phyloP scores from a whole-genome alignment of 2,113 vertebrate genomes.

The Carassius carassius region DNA sequence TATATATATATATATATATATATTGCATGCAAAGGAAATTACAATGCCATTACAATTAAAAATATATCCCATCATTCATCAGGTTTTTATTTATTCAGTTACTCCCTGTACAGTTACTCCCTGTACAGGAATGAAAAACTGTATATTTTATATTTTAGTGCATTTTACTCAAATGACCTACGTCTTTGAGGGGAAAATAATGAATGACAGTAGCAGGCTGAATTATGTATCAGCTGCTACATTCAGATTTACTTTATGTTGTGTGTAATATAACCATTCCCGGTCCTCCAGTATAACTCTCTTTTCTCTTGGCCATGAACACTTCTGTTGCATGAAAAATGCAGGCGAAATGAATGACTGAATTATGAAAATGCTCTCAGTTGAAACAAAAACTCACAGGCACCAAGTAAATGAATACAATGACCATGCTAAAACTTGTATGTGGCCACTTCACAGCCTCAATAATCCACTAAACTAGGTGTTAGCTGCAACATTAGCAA shows the following conservation, averaged over 20 bases:
- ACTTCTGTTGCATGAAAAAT: slow-evolving; percentile 21
- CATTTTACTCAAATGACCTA: slow-evolving; percentile 19
- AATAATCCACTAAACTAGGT: not conserved
- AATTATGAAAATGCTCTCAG: slow-evolving; percentile 27
- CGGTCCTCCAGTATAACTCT: not conserved
- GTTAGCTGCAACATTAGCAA: not conserved
- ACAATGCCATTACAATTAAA: slow-evolving; percentile 15
- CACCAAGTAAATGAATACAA: slow-evolving; percentile 5
- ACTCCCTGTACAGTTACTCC: not conserved
- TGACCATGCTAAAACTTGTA: slow-evolving; percentile 4
- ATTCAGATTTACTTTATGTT: slow-evolving; percentile 34
- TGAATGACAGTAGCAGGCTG: slow-evolving; percentile 11
- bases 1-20: no score
- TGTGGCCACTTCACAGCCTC: not conserved
- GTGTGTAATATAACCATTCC: slow-evolving; percentile 15
- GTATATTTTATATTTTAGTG: slow-evolving; percentile 22
- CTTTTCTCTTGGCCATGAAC: not conserved
- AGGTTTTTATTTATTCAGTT: slow-evolving; percentile 21
- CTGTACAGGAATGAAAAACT: not conserved
- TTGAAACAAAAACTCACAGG: slow-evolving; percentile 15
- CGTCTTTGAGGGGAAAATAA: slow-evolving; percentile 12
- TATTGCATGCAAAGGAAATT: not conserved
- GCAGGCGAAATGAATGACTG: not conserved
- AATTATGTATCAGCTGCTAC: slow-evolving; percentile 18
- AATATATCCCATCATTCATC: slow-evolving; percentile 3